A percentile compares a stretch with the other conserved stretches of the same genome.
Evolutionary conservation across 2,113 vertebrate species (phyloP).

Genomic region (Mobula hypostoma): DNA sequence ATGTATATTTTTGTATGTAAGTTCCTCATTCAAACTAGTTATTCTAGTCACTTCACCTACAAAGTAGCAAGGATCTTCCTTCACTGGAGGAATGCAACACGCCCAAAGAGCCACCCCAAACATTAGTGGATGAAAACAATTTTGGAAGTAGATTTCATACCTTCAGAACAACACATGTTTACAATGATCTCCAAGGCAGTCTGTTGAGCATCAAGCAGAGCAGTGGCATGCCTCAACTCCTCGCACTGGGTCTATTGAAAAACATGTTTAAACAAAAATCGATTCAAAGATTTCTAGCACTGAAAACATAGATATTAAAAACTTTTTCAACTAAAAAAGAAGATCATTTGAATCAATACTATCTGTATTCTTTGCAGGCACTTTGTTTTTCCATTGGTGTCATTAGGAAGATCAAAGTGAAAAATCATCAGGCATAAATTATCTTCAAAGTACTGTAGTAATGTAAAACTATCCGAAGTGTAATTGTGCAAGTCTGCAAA

Average conservation of each 20-base stretch:
- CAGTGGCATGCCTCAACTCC: constrained; percentile 75
- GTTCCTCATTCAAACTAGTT: no score
- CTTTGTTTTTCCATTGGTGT: neutral
- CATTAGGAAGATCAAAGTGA: neutral
- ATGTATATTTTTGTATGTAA: no score
- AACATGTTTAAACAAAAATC: constrained; percentile 40
- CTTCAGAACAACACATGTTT: constrained; percentile 94
- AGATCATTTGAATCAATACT: no score
- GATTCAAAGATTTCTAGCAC: neutral
- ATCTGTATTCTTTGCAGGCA: neutral
- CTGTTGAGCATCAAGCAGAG: constrained; percentile 87
- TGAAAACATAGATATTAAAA: neutral
- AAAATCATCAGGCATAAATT: neutral
- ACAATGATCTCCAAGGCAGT: constrained; percentile 91
- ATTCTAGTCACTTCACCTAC: neutral
- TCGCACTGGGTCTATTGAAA: constrained; percentile 64
- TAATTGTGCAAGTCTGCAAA: neutral
- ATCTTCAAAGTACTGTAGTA: neutral
- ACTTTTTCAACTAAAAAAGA: neutral
- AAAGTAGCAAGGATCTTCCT: no score
- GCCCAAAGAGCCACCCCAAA: neutral
- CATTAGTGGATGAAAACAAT: neutral
- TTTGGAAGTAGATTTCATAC: constrained; percentile 48
- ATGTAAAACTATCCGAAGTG: neutral
- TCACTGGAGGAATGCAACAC: neutral